phyloP scores from a whole-genome alignment of 2,113 vertebrate genomes.

The Strigops habroptila region DNA sequence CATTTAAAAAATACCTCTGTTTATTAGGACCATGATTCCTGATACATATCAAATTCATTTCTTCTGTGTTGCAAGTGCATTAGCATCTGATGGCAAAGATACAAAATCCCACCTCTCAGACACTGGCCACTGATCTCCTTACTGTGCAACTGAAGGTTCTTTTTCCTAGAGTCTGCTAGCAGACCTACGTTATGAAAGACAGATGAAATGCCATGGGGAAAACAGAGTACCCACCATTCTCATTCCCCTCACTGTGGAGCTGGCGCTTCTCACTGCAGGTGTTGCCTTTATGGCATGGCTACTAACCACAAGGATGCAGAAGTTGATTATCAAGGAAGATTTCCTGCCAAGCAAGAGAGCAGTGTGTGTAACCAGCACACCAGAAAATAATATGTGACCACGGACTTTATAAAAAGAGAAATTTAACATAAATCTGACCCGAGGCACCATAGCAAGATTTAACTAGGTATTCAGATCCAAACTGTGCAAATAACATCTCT shows the following conservation, averaged over 20 bases:
- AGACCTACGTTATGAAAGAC: background rate
- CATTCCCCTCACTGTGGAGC: background rate
- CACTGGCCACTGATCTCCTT: background rate
- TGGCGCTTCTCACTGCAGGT: background rate
- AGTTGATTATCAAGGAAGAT: constrained; percentile 20
- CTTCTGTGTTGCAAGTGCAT: background rate
- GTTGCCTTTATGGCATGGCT: background rate
- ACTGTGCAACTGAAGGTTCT: background rate
- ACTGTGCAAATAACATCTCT: constrained; percentile 68
- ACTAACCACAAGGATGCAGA: background rate
- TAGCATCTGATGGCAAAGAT: background rate
- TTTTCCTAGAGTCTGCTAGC: background rate
- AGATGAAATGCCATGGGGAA: background rate
- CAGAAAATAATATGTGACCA: constrained; percentile 34
- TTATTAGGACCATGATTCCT: background rate
- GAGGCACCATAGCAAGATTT: constrained; percentile 25
- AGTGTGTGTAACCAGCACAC: background rate
- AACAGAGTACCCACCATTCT: background rate
- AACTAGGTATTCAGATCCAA: constrained; percentile 62
- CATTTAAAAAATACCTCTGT: background rate
- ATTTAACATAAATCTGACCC: constrained; percentile 41
- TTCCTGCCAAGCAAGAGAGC: constrained; percentile 34
- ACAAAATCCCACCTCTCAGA: background rate
- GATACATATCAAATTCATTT: background rate
- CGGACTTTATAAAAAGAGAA: constrained; percentile 9